Base-by-base conservation (phyloP, 2,113 vertebrate species). In the Corythornis cristatus region DNA sequence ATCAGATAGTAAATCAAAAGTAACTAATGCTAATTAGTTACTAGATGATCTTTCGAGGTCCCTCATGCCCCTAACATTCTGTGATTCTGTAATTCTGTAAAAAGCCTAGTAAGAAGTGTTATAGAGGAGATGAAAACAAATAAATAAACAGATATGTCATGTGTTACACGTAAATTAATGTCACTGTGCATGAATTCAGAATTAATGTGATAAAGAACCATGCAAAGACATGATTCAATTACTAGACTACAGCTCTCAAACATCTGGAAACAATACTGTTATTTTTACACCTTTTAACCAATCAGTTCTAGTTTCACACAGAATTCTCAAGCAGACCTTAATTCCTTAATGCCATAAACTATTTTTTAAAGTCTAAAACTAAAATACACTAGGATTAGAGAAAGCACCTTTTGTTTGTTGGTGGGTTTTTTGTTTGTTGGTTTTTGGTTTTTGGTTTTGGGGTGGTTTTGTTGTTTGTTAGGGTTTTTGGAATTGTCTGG, bases 191-290 rank as follows among this genome's bases (percentile, higher is more conserved):
- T 84, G 58, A 61, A 92, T 93, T 86, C 40, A 84, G 33, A 94
- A 71, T 12, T 79, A 93, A 93, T 94, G 12, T 43, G 73, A 90
- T 87, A 60, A 93, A 84, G 35, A 89, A 85, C 51, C 51, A 51
- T 88, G 62, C 29, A 80, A 86, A 90, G 54, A 91, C 76, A 80
- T 51, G 51, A 95, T 88, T 94, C 45, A 90, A 31, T 93, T 96
- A 89, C 46, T 90, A 54, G 62, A 89, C 62, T 57, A 76, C 8
- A 68, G 33, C 18, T 80, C 40, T 75, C 54, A 85, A 94, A 84
- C 23, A 81, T 29, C 28, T 96, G 80, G 62, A 93, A 93, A 86
- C 18, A 90, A 29, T 75, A 61, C 16, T 67, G 19, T 25, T 71
- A 20, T 71, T 93, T 93, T 92, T 73, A 90, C 28, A 89, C 31